Base-by-base conservation (phyloP, 1,140 invertebrate genomes). In the Thrips palmi region DNA sequence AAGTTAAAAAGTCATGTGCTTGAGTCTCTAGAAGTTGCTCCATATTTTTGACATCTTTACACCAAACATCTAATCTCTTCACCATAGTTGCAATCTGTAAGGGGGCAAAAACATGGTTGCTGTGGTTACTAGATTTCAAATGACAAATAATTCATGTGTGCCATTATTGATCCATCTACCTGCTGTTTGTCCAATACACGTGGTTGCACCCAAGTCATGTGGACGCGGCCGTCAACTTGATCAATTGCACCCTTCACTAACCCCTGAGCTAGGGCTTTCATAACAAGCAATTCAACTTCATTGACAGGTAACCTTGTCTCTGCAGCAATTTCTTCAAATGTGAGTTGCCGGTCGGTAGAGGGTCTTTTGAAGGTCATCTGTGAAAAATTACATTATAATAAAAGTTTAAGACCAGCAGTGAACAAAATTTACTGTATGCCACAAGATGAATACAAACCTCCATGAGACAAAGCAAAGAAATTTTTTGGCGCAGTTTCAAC, bases 251-350 rank as follows among this genome's bases (percentile, higher is more conserved):
- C 94, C 43, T 78, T 74, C 2, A 99, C 84, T 1, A 99, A 66
- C 30, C 83, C 85, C 47, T 96, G 74, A n/a, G 89, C 85, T 19
- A 98, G 56, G 0, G 94, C 94, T 60, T 96, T 94, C 94, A 98
- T 99, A 2, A 97, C 85, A 8, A 97, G 63, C 40, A 94, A 62
- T 56, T 98, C 94, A 15, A 98, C 88, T 60, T 94, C 77, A 31
- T 75, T 75, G 8, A 77, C 56, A 1, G 79, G 76, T 42, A 96
- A 59, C 49, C 76, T 68, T 6, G 89, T 86, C 55, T 84, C 83
- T 36, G 67, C 58, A 1, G 91, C 75, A 40, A 98, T 96, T 57
- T 97, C 91, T 7, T 66, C 60, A 57, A 98, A 99, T 1, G 84
- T 77, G 31, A 98, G 62, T 49, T 86, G 75, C 32, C 81, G 64